Evolutionary conservation across 92 coral and sea anemone species (phyloP), one percentile per base, ranked within the genome.

Genomic region (Desmophyllum pertusum): DNA sequence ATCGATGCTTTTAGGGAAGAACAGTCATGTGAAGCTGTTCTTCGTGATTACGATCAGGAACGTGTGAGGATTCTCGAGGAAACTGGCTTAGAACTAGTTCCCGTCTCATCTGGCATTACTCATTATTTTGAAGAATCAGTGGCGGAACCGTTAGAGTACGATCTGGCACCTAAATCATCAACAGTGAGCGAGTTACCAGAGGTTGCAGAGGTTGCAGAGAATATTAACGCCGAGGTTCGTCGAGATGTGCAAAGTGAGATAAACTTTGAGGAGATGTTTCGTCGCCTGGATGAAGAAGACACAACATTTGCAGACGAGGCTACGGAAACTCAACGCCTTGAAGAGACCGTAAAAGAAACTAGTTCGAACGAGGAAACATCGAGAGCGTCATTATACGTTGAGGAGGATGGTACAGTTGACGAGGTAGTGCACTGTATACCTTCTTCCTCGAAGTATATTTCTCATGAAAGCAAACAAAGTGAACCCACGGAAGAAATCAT

Each of bases 211-310:
- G 27, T 68, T n/a, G 40, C 66, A 59, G 84, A 80, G 45, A 13
- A n/a, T 40, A 21, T 80, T 23, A 21, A 6, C 6, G 67, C 65
- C 76, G 76, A 80, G 35, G 76, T 38, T 37, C 84, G 76, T 33
- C 75, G 14, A 50, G 66, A 67, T 46, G 66, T 80, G 23, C 84
- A 40, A 48, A 31, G 78, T 67, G 86, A 86, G 55, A 53, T 90
- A 17, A 40, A 51, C 79, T 65, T 77, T 52, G 93, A 90, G 31
- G 93, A 90, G 62, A 19, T 75, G 35, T 85, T 85, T 77, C 69
- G 52, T 31, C 63, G 37, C 29, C 83, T 73, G 38, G 83, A 90
- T 53, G 89, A 81, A 35, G 78, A 61, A 3, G 86, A 74, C n/a
- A 85, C 72, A 39, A 23, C 19, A 19, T 71, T 19, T 13, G 73